Evolutionary conservation across 2,113 vertebrate species (phyloP).

Genomic region (Mormyrus iriodes): DNA sequence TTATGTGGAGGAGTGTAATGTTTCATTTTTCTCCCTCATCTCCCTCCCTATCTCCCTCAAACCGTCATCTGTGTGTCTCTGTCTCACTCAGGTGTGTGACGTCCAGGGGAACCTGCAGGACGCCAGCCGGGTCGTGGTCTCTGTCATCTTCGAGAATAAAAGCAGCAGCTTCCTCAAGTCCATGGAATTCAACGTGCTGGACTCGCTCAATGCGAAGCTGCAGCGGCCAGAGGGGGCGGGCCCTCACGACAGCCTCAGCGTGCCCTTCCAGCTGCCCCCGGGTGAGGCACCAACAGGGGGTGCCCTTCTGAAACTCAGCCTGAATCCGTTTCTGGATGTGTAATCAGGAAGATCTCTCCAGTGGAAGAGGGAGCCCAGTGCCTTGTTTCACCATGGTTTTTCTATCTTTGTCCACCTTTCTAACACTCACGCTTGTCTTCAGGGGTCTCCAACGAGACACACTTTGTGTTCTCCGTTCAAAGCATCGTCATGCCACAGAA

Average conservation of each 20-base stretch:
- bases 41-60: neutral
- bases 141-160: slow-evolving; percentile 90
- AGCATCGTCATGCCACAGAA: slow-evolving; percentile 97
- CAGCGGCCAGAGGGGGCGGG: slow-evolving; percentile 81
- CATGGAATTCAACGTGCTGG: slow-evolving; percentile 94
- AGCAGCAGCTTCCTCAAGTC: slow-evolving; percentile 81
- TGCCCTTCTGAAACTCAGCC: neutral
- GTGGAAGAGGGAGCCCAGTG: neutral
- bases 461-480: slow-evolving; percentile 90
- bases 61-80: too few relatives aligned
- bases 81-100: slow-evolving; percentile 71
- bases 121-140: slow-evolving; percentile 88
- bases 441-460: slow-evolving; percentile 94
- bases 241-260: slow-evolving; percentile 80
- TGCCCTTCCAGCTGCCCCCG: slow-evolving; percentile 94
- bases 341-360: neutral
- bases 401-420: neutral
- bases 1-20: neutral
- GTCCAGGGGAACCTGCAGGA: slow-evolving; percentile 91
- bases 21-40: too few relatives aligned
- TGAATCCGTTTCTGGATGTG: neutral
- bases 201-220: slow-evolving; percentile 93
- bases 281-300: slow-evolving; percentile 53
- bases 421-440: slow-evolving; percentile 18
- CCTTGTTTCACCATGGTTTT: neutral